phyloP scores from a whole-genome alignment of 2,797 vertebrate genomes.

The Eulemur albifrons region DNA sequence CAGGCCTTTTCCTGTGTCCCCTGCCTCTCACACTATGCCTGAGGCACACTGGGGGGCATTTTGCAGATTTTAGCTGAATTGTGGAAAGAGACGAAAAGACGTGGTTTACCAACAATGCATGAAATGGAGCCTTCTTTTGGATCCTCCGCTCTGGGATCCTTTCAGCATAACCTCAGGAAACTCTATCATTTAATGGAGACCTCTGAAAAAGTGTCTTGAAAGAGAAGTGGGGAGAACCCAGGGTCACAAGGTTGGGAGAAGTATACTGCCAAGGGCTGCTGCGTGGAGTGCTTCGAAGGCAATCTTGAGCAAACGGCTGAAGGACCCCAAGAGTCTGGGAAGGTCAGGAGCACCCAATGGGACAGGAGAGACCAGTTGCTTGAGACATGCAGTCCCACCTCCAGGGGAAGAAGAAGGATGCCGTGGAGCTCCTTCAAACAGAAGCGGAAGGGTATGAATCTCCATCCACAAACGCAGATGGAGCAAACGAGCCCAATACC shows the following conservation, averaged over 20 bases:
- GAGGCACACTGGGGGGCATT: not conserved
- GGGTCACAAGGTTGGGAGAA: not conserved
- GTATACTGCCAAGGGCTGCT: not conserved
- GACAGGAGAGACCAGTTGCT: not conserved
- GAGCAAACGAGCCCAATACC: not conserved
- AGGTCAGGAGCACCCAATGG: not conserved
- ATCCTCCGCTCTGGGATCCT: not conserved
- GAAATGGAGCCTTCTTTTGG: not conserved
- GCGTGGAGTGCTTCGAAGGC: not conserved
- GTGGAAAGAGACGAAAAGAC: not conserved
- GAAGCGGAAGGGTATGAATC: not conserved
- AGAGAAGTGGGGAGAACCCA: not conserved
- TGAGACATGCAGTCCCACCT: not conserved
- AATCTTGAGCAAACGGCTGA: not conserved
- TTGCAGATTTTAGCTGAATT: not conserved
- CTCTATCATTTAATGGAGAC: not conserved
- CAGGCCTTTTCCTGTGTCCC: not conserved
- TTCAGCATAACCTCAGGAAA: not conserved
- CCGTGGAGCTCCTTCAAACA: not conserved
- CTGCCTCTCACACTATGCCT: not conserved
- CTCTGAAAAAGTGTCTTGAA: not conserved
- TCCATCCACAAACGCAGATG: not conserved
- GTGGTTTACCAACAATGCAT: not conserved
- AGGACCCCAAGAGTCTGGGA: not conserved
- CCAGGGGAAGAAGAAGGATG: not conserved